Conservation (phyloP, 2,888 invertebrate genomes). For the Frankliniella intonsa region DNA sequence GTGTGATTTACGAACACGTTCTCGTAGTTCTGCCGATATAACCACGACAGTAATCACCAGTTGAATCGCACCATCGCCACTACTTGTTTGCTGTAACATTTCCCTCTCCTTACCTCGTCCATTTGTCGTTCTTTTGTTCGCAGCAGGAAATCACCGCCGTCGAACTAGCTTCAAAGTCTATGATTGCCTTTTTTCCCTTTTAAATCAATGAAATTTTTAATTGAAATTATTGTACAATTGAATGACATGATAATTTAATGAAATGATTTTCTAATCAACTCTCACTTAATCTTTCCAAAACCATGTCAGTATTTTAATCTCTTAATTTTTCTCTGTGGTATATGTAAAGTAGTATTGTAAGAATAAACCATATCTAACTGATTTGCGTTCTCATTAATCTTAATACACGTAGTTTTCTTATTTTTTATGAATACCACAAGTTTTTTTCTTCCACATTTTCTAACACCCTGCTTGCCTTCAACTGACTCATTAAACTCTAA, state of each 20-base stretch:
- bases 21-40: too few species aligned
- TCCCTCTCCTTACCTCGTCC: background rate
- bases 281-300: background rate
- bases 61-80: background rate
- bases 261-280: background rate
- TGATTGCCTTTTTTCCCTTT: background rate
- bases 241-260: background rate
- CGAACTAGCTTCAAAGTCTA: background rate
- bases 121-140: background rate
- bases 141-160: background rate
- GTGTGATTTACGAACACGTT: too few species aligned
- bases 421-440: too few species aligned
- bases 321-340: background rate
- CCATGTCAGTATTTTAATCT: background rate
- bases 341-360: background rate
- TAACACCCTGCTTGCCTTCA: too few species aligned
- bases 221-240: background rate
- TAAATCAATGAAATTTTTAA: background rate
- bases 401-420: too few species aligned
- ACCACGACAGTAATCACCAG: background rate
- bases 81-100: background rate
- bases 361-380: slow-evolving; percentile 1
- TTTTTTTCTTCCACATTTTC: too few species aligned
- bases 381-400: background rate
- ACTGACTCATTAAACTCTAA: too few species aligned